Conservation (phyloP, 2,797 vertebrate species). For the Setipinna tenuifilis region DNA sequence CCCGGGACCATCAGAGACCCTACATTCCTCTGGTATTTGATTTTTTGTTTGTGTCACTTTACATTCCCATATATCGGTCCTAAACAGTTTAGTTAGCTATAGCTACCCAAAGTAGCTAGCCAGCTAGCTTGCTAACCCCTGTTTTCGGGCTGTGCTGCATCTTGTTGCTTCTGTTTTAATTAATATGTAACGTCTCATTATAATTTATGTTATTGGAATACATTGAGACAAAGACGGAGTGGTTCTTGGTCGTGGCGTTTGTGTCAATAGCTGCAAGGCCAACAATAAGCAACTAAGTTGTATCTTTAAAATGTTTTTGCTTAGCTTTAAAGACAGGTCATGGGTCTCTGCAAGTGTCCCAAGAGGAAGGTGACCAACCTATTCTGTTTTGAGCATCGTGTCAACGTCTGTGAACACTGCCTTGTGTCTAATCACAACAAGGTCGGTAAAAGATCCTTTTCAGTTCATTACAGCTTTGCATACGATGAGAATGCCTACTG, state of each 20-base stretch:
- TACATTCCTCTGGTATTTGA: neutral
- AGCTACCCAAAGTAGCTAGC: neutral
- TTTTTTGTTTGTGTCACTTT: neutral
- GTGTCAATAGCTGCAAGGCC: too few species aligned
- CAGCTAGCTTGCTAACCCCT: neutral
- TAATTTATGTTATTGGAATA: too few species aligned
- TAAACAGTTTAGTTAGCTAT: neutral
- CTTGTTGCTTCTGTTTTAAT: too few species aligned
- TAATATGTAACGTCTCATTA: too few species aligned
- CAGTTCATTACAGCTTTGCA: neutral
- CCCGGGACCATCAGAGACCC: neutral
- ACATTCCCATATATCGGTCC: neutral
- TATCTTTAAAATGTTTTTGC: neutral
- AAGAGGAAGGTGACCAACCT: slow-evolving; percentile 93
- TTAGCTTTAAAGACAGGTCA: slow-evolving; percentile 55
- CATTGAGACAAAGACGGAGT: too few species aligned
- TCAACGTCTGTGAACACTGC: slow-evolving; percentile 93
- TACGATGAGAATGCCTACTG: neutral
- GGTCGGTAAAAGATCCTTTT: slow-evolving; percentile 70
- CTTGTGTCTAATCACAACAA: slow-evolving; percentile 91
- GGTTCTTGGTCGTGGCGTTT: too few species aligned
- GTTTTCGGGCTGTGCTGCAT: too few species aligned
- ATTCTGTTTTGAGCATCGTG: slow-evolving; percentile 93
- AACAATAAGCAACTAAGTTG: too few species aligned
- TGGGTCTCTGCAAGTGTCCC: slow-evolving; percentile 95